A percentile compares a stretch with the other conserved stretches of the same genome.
These are phyloP conservation scores for Psilanteris sp. DNA, from an alignment of 1,140 invertebrate species.

Conservation along the genomic window DNA sequence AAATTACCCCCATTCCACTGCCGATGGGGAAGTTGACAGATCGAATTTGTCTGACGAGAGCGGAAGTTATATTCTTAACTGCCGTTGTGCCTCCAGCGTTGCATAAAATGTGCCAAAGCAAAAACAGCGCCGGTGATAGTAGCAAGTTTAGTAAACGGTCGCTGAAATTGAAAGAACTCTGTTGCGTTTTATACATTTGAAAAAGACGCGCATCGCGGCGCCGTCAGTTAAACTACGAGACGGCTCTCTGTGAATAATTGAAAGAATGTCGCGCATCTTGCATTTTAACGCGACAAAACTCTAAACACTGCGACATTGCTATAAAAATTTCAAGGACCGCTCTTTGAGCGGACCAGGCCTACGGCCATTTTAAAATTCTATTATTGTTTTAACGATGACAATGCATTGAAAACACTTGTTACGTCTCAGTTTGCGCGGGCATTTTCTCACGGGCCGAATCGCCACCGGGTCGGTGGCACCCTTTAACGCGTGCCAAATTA, in stretches of 20 bases:
- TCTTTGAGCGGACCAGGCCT: neutral
- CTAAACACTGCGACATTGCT: conserved; percentile 4
- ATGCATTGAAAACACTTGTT: conserved; percentile 5
- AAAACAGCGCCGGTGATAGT: conserved; percentile 15
- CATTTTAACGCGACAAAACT: conserved; percentile 38
- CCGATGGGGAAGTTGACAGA: conserved; percentile 72
- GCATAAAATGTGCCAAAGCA: conserved; percentile 45
- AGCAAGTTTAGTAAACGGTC: conserved; percentile 34
- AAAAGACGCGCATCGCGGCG: conserved; percentile 7
- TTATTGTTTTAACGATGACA: conserved; percentile 39
- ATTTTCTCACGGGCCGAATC: conserved; percentile 13
- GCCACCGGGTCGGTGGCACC: conserved; percentile 9
- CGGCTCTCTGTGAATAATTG: conserved; percentile 31
- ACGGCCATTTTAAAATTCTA: conserved; percentile 40
- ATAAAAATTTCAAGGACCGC: conserved; percentile 9
- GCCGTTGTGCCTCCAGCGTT: conserved; percentile 11
- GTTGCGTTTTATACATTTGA: conserved; percentile 19
- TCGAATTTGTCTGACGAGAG: conserved; percentile 71
- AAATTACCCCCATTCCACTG: conserved; percentile 70
- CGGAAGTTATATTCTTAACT: conserved; percentile 61
- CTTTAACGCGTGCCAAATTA: too few relatives aligned
- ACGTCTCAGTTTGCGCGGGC: neutral
- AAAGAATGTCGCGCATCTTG: conserved; percentile 1
- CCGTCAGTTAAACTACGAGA: conserved; percentile 14
- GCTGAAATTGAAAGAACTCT: conserved; percentile 50